Base-by-base conservation (phyloP, 37 sponge, comb jelly and placozoan species). In the Cladorhizidae sp. region DNA sequence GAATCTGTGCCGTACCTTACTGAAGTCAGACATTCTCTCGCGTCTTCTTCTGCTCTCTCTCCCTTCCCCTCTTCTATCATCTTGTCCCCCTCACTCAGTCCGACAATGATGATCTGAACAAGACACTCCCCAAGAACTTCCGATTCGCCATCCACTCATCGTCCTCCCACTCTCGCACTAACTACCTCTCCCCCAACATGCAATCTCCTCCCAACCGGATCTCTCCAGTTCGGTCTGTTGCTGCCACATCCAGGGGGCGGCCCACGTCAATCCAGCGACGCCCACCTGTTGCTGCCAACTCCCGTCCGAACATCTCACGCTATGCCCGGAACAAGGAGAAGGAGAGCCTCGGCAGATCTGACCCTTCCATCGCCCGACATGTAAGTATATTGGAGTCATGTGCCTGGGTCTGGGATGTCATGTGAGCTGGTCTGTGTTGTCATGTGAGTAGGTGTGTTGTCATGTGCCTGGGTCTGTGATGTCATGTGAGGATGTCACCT, bases 101-200 rank as follows among this genome's bases (percentile, higher is more conserved):
- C 40, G 83, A 89, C 57, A 77, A 89, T 74, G 80, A 80, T n/a
- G 89, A 84, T 15, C 40, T 89, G 64, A 89, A 89, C 73, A 82
- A 84, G 80, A 89, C 89, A 2, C 80, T 89, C 11, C 89, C 89
- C n/a, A 57, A 67, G 26, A 89, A 89, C 80, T 89, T 89, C 75
- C 71, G 77, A 31, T 79, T 84, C 50, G 40, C 21, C 37, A 74
- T 25, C 8, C 26, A 49, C 12, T 55, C 22, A 18, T 36, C 59
- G 1, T 40, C 65, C 0, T 42, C 36, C 25, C 72, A 36, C 59
- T 32, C 50, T 21, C 71, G 35, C 49, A 3, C 57, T 29, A 65
- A 31, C 31, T 73, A 72, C 50, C 63, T 41, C 42, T 81, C 65
- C 7, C 57, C 43, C 22, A 57, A 12, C 57, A 79, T 86, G 80